Evolutionary conservation across 2,797 vertebrate species (phyloP), one percentile per base, ranked within the genome.

Genomic region (Epinephelus coioides): DNA sequence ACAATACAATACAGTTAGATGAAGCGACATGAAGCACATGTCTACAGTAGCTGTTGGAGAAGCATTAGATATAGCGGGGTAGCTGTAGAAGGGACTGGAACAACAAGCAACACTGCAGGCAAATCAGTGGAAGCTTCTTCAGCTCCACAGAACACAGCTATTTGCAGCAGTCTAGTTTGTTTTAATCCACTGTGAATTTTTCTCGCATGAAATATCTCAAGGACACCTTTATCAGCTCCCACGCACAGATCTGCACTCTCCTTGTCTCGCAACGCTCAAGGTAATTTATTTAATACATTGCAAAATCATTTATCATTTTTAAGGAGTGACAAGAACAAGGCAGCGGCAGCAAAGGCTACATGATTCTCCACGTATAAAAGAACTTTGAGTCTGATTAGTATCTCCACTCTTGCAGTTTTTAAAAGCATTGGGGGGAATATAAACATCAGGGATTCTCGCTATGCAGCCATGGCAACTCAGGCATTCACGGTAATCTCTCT

Each of bases 281-380:
- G 81, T 91, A 88, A 92, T 91, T 86, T 79, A 90, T 91, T 87
- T 85, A 86, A 86, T 77, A 89, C 78, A 84, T 79, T 71, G 74
- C 73, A 79, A 92, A 89, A 87, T 83, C 82, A 89, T 89, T 92
- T 78, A 91, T 91, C 87, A 89, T 82, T 88, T 90, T 83, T 81
- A 81, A 88, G 65, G 76, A 87, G 70, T 79, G 88, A 88, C 89
- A 89, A 69, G 72, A 90, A 82, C 76, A 83, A 86, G 75, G 76
- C 79, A 68, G 69, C 54, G 14, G 76, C 64, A 25, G 68, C 67
- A 84, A 81, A 85, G 73, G 66, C 81, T 83, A 69, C 81, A 81
- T 30, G 67, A 84, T 82, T 84, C 60, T 78, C 74, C 66, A 23
- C 34, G 61, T 78, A 89, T 81, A 70, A 78, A 87, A 59, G 61